Base-by-base conservation (phyloP, 2,888 invertebrate species). In the Cataglyphis albicans region DNA sequence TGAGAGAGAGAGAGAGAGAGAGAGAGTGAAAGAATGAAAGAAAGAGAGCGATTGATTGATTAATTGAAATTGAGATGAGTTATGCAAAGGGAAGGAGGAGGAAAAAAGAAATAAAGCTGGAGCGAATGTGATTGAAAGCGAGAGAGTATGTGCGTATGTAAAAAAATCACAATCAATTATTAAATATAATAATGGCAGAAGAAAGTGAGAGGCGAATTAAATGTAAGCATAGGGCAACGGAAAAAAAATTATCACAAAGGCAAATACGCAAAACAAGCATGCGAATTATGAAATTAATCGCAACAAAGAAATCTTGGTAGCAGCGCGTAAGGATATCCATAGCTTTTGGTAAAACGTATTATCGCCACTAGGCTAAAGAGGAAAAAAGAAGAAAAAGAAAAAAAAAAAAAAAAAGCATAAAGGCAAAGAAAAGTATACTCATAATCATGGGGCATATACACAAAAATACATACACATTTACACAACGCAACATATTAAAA, bases 281-380 rank as follows among this genome's bases (percentile, higher is more conserved):
- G 87, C 85, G 85, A 84, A 70, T 82, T 84, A 82, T 84, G 82
- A 85, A 86, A 81, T 82, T 85, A 84, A 89, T 87, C 84, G 86
- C 89, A 90, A 89, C 81, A 72, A 82, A 78, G 81, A 89, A 90
- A 89, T 85, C 83, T 92, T 91, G 90, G 89, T 92, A 92, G 93
- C 89, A 90, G 89, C 90, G 92, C 91, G 90, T 92, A 91, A 91
- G 87, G 87, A 86, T 92, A 92, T 92, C 89, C 90, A 93, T 92
- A 93, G 93, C 93, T 93, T 92, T 93, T 93, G 92, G 92, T 93
- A 92, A 48, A 52, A 93, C 86, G 87, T 92, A 92, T 92, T 92
- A 92, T 92, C 88, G 92, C 90, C 91, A 90, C 89, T 93, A 93
- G 92, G 90, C 89, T 92, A 92, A 89, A 87, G 76, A 84, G 75